These are phyloP conservation scores for Neosilurus hyrtlii DNA, from an alignment of 2,797 vertebrate genomes.

Conservation along the genomic window DNA sequence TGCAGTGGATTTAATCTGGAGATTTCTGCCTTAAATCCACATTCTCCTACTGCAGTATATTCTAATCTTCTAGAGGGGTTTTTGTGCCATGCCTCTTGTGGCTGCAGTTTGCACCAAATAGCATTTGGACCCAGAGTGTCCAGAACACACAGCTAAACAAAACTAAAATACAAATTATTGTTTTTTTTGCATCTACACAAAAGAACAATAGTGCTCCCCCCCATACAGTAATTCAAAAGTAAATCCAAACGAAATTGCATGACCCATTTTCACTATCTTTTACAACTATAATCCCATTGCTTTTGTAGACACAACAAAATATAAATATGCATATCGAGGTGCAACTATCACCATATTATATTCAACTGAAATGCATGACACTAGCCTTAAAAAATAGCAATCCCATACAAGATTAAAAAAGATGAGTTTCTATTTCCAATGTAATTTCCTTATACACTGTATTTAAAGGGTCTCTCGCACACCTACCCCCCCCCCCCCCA, in stretches of 20 bases:
- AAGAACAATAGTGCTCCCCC: background rate
- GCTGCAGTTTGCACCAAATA: constrained; percentile 37
- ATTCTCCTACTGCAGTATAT: constrained; percentile 13
- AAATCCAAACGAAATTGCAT: background rate
- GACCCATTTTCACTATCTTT: too few species aligned
- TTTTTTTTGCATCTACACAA: background rate
- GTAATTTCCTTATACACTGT: background rate
- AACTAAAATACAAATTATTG: background rate
- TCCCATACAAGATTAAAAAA: background rate
- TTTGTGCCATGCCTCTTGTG: constrained; percentile 37
- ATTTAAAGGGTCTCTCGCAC: background rate
- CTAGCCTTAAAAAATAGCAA: background rate
- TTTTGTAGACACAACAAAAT: background rate
- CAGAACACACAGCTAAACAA: constrained; percentile 28
- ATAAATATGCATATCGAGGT: background rate
- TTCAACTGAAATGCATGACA: background rate
- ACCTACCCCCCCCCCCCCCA: too few species aligned
- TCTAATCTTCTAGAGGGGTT: constrained; percentile 1
- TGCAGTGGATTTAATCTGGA: background rate
- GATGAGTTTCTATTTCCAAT: background rate
- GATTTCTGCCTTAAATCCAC: background rate
- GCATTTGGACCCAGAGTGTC: constrained; percentile 13
- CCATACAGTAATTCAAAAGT: background rate
- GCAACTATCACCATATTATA: background rate
- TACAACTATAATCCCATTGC: background rate